These are phyloP conservation scores for Blastomussa wellsi DNA, from an alignment of 92 coral and sea anemone genomes.

Conservation along the genomic window DNA sequence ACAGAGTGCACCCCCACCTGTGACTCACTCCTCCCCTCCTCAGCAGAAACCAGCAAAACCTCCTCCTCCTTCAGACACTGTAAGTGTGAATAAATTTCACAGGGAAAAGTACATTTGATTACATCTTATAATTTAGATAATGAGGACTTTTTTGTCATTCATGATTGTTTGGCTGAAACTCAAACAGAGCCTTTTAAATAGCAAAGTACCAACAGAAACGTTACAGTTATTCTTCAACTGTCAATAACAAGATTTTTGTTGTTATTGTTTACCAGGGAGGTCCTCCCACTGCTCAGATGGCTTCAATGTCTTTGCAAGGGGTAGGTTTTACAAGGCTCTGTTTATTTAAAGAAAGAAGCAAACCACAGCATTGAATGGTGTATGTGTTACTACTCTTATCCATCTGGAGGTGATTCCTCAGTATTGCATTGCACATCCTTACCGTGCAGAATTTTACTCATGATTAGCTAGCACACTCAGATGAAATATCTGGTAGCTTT, in stretches of 20 bases:
- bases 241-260: neutral
- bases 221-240: neutral
- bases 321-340: conserved; percentile 25
- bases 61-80: conserved; percentile 52
- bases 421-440: too few species aligned
- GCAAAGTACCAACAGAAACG: neutral
- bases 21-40: conserved; percentile 21
- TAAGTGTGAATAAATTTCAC: conserved; percentile 18
- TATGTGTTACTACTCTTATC: neutral
- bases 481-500: too few species aligned
- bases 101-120: neutral
- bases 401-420: too few species aligned
- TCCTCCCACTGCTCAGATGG: conserved; percentile 80
- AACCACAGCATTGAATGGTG: neutral
- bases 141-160: neutral
- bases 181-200: too few species aligned
- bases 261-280: conserved; percentile 55
- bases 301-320: conserved; percentile 65
- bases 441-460: too few species aligned
- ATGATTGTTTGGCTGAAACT: neutral
- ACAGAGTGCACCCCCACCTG: conserved; percentile 25
- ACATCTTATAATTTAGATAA: neutral
- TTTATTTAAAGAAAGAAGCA: too few species aligned
- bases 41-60: conserved; percentile 44
- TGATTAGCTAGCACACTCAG: too few species aligned